Conservation (phyloP, 1,140 invertebrate genomes). For the Drosophila grimshawi region DNA sequence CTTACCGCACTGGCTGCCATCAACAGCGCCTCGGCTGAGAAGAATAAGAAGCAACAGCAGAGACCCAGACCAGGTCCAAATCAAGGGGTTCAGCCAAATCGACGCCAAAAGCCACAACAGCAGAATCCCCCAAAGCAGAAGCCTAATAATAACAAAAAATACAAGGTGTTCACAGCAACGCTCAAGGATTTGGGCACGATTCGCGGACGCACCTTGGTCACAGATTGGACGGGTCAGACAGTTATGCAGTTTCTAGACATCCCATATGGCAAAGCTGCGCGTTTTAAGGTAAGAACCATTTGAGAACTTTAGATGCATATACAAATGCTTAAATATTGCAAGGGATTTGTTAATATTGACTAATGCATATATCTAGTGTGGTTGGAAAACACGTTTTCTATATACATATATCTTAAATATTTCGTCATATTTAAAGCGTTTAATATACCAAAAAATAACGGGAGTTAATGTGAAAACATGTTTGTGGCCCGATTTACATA, state of each 20-base stretch:
- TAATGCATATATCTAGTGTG: too few species aligned
- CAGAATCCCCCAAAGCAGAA: slow-evolving; percentile 37
- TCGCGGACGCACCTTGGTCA: slow-evolving; percentile 58
- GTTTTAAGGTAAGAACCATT: slow-evolving; percentile 70
- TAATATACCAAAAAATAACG: too few species aligned
- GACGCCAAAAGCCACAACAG: slow-evolving; percentile 45
- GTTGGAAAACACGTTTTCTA: too few species aligned
- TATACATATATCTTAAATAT: too few species aligned
- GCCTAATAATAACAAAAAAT: slow-evolving; percentile 15
- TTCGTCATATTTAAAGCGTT: too few species aligned
- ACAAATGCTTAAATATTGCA: too few species aligned
- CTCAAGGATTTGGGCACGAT: slow-evolving; percentile 71
- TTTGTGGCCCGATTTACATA: too few species aligned
- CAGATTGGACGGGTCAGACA: slow-evolving; percentile 71
- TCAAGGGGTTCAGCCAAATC: slow-evolving; percentile 36
- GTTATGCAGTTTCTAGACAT: slow-evolving; percentile 80
- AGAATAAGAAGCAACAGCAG: slow-evolving; percentile 40
- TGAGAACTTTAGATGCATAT: neutral
- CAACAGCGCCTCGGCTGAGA: slow-evolving; percentile 42
- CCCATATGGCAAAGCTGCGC: slow-evolving; percentile 73
- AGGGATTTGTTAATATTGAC: too few species aligned
- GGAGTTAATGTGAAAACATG: too few species aligned
- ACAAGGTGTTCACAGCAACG: slow-evolving; percentile 45
- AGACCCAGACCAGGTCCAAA: slow-evolving; percentile 17
- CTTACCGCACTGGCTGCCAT: slow-evolving; percentile 41